These are phyloP conservation scores for Tenualosa thibaudeaui DNA, from an alignment of 2,797 vertebrate genomes.

Conservation along the genomic window DNA sequence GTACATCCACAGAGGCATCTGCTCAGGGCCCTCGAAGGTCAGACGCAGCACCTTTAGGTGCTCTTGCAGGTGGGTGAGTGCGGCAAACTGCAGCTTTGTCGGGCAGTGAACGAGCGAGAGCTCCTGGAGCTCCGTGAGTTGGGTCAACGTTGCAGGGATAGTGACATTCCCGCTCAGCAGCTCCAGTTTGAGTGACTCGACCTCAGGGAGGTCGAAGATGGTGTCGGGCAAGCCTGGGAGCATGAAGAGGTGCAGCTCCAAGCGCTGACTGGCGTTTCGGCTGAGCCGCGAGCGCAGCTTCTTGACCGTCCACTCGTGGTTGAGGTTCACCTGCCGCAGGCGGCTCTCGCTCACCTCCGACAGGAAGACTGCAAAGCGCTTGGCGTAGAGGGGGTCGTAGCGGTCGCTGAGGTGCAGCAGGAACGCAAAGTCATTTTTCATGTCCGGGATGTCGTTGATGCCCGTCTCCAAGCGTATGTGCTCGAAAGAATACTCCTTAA, in stretches of 20 bases:
- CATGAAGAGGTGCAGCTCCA: conserved; percentile 84
- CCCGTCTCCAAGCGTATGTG: conserved; percentile 84
- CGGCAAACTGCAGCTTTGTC: conserved; percentile 78
- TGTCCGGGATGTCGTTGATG: conserved; percentile 87
- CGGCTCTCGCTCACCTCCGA: conserved; percentile 89
- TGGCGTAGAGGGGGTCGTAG: conserved; percentile 87
- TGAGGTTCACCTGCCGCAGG: conserved; percentile 87
- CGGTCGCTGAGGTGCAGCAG: conserved; percentile 89
- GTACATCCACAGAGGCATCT: conserved; percentile 86
- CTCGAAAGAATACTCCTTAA: conserved; percentile 87
- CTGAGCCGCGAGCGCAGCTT: conserved; percentile 80
- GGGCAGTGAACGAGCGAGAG: conserved; percentile 80
- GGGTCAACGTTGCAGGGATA: conserved; percentile 75
- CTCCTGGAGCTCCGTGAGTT: conserved; percentile 80
- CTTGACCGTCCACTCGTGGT: conserved; percentile 83
- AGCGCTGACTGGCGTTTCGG: conserved; percentile 69
- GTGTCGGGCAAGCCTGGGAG: conserved; percentile 84
- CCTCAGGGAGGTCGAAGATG: conserved; percentile 80
- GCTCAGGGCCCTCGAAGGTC: conserved; percentile 77
- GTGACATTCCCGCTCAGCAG: conserved; percentile 76
- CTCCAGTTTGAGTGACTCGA: conserved; percentile 85
- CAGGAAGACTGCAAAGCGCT: conserved; percentile 87
- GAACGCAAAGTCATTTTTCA: conserved; percentile 91
- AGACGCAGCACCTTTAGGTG: conserved; percentile 79
- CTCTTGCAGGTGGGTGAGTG: conserved; percentile 77